Percentiles rank a stretch among this genome's conserved stretches.
phyloP scores from a whole-genome alignment of 2,888 invertebrate genomes.

The Rhorus exstirpatorius region DNA sequence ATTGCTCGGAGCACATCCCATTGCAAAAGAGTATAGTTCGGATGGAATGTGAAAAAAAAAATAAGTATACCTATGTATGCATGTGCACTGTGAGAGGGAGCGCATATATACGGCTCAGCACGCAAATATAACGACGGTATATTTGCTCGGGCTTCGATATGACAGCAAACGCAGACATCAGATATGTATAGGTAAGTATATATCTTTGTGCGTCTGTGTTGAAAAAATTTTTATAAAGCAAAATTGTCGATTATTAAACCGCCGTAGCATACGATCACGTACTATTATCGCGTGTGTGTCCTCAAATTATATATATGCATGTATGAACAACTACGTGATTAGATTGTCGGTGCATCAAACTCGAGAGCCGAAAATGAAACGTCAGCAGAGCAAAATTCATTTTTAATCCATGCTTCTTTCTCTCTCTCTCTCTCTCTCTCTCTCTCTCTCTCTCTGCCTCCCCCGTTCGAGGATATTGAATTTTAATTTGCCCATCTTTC shows the following conservation, averaged over 20 bases:
- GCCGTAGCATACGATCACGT: neutral
- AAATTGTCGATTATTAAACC: constrained; percentile 40
- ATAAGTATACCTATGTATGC: neutral
- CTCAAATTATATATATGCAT: neutral
- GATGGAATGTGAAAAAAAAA: constrained; percentile 12
- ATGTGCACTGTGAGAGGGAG: constrained; percentile 1
- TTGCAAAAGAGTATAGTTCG: constrained; percentile 12
- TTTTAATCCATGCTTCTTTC: constrained; percentile 48
- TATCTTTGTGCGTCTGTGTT: neutral
- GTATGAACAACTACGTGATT: neutral
- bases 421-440: too few relatives aligned
- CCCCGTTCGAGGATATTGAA: constrained; percentile 52
- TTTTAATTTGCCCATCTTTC: constrained; percentile 32
- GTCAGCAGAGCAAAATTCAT: constrained; percentile 46
- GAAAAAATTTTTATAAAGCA: constrained; percentile 18
- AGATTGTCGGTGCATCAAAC: neutral
- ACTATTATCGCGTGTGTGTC: neutral
- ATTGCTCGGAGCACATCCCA: constrained; percentile 5
- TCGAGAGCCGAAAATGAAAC: constrained; percentile 14
- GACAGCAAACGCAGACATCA: constrained; percentile 22
- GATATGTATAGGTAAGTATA: neutral
- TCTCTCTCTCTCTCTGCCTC: too few relatives aligned
- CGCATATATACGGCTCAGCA: constrained; percentile 40
- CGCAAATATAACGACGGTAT: constrained; percentile 56
- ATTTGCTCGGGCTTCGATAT: constrained; percentile 53